phyloP scores from a whole-genome alignment of 1,140 invertebrate species.

The Zaprionus davidi region DNA sequence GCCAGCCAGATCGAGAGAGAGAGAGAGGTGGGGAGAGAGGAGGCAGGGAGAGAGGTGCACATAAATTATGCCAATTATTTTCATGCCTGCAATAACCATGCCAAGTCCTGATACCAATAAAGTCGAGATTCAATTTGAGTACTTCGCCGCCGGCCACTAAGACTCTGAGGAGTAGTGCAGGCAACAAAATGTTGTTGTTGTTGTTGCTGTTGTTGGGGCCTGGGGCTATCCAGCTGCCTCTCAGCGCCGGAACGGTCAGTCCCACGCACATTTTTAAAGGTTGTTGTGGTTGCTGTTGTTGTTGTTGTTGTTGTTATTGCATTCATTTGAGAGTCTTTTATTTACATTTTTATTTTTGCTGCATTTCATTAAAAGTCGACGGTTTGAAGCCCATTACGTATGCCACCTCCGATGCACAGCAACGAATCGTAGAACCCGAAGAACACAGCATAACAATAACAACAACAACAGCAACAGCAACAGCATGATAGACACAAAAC shows the following conservation, averaged over 20 bases:
- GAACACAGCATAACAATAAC: slow-evolving; percentile 17
- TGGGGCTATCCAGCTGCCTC: slow-evolving; percentile 26
- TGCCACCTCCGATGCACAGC: slow-evolving; percentile 53
- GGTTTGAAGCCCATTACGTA: slow-evolving; percentile 44
- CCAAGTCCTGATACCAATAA: slow-evolving; percentile 66
- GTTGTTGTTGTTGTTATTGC: slow-evolving; percentile 67
- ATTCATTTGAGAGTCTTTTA: slow-evolving; percentile 73
- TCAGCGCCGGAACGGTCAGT: slow-evolving; percentile 48
- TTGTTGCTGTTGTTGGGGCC: not conserved
- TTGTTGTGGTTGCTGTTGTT: slow-evolving; percentile 56
- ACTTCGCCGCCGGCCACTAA: slow-evolving; percentile 38
- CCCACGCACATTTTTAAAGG: slow-evolving; percentile 76
- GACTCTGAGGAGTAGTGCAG: not conserved
- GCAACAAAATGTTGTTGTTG: not conserved
- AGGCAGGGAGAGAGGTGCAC: slow-evolving; percentile 22
- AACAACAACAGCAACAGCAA: slow-evolving; percentile 20
- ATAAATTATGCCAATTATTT: slow-evolving; percentile 79
- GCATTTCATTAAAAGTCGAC: slow-evolving; percentile 59
- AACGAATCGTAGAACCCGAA: slow-evolving; percentile 53
- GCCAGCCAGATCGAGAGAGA: slow-evolving; percentile 27
- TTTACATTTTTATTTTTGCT: slow-evolving; percentile 71
- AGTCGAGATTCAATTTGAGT: slow-evolving; percentile 76
- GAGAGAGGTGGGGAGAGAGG: not conserved
- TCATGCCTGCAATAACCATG: slow-evolving; percentile 58
- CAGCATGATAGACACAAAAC: slow-evolving; percentile 59